Percentiles rank a stretch among this genome's conserved stretches.
Evolutionary conservation across 2,113 vertebrate genomes (phyloP).

Genomic region (Ammodramus savannarum): DNA sequence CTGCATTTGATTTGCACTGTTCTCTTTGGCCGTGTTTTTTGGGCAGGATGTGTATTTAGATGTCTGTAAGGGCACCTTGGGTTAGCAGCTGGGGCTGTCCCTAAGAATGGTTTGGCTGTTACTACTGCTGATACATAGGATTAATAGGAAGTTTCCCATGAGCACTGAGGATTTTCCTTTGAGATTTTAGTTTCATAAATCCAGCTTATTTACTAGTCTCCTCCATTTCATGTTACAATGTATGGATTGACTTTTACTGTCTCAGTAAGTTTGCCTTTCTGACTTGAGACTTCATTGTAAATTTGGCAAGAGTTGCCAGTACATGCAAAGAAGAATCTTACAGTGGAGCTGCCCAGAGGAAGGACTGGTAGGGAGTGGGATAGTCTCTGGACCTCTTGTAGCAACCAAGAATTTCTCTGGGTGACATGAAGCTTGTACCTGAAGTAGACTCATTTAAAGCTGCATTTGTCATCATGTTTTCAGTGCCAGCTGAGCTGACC

Average conservation of each 20-base stretch:
- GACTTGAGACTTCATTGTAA: not conserved
- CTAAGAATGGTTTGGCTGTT: not conserved
- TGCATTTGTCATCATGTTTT: not conserved
- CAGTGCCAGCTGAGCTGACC: not conserved
- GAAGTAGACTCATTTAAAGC: not conserved
- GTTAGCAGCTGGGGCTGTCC: not conserved
- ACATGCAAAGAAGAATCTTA: not conserved
- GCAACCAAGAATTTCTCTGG: not conserved
- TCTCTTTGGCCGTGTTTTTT: not conserved
- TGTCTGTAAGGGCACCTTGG: not conserved
- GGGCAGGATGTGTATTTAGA: not conserved
- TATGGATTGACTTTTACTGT: not conserved
- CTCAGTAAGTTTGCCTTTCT: not conserved
- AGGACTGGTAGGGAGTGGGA: not conserved
- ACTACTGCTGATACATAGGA: not conserved
- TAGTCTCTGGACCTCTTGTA: not conserved
- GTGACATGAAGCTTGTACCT: not conserved
- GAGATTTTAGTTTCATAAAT: not conserved
- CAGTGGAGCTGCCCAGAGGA: not conserved
- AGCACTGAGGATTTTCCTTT: not conserved
- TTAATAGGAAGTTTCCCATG: not conserved
- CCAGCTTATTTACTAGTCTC: not conserved
- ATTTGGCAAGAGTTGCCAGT: not conserved
- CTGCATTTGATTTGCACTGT: not conserved
- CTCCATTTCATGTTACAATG: not conserved